Percentiles rank a stretch among this genome's conserved stretches.
Evolutionary conservation across 2,113 vertebrate genomes (phyloP).

Genomic region (Antechinus flavipes): DNA sequence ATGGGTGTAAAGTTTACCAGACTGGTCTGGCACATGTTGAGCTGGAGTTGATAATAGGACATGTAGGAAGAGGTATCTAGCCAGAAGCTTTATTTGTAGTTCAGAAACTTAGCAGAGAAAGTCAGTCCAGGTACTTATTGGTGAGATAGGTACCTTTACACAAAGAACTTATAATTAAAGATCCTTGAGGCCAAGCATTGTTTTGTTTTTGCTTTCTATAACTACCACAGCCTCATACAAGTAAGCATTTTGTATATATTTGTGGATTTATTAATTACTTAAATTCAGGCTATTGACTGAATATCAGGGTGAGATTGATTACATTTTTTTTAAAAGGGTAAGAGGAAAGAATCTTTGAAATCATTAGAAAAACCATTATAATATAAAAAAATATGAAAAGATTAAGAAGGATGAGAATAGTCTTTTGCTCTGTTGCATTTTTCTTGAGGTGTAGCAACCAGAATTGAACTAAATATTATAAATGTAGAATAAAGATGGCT

Average conservation of each 20-base stretch:
- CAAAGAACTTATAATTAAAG: background rate
- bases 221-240: background rate
- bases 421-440: background rate
- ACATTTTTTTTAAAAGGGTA: too few relatives aligned
- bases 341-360: background rate
- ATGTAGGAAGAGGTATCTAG: background rate
- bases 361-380: background rate
- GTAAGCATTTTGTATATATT: background rate
- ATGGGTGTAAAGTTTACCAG: background rate
- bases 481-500: background rate
- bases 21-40: background rate
- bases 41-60: background rate
- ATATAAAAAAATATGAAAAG: background rate
- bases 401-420: background rate
- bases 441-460: background rate
- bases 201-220: background rate
- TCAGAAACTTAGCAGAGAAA: background rate
- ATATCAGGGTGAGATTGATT: too few relatives aligned
- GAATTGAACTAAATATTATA: background rate
- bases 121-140: background rate
- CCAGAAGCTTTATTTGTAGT: background rate
- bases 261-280: background rate
- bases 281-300: too few relatives aligned
- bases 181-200: background rate
- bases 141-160: background rate